Evolutionary conservation across 2,797 vertebrate genomes (phyloP).

Genomic region (Melanotaenia nigrans): DNA sequence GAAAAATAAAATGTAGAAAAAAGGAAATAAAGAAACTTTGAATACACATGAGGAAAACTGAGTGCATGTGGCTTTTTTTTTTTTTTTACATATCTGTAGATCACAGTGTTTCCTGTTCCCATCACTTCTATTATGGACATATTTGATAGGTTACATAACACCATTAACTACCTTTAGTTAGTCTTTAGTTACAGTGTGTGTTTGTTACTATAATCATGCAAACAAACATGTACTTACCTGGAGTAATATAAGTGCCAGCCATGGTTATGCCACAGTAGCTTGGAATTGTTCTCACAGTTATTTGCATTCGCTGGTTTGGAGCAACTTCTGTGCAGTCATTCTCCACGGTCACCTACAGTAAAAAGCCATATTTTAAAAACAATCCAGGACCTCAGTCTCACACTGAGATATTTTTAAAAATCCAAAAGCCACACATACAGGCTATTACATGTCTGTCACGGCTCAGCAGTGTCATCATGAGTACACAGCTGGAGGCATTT

Average conservation of each 20-base stretch:
- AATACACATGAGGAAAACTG: background rate
- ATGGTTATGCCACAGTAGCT: slow-evolving; percentile 84
- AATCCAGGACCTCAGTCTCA: no score
- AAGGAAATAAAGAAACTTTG: no score
- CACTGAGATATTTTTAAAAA: background rate
- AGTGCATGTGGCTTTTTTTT: background rate
- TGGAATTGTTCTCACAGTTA: slow-evolving; percentile 87
- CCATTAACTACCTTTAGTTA: background rate
- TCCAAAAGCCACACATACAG: background rate
- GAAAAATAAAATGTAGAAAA: background rate
- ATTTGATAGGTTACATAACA: background rate
- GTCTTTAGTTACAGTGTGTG: background rate
- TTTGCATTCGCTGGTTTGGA: slow-evolving; percentile 79
- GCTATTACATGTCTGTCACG: background rate
- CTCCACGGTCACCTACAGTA: slow-evolving; percentile 83
- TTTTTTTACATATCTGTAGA: background rate
- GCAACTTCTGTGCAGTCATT: slow-evolving; percentile 84
- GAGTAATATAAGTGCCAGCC: slow-evolving; percentile 78
- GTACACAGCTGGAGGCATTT: background rate
- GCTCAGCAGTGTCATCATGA: background rate
- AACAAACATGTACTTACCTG: slow-evolving; percentile 77
- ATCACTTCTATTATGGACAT: slow-evolving; percentile 5
- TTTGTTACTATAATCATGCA: background rate
- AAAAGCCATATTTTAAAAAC: background rate
- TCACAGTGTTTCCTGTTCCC: background rate